Evolutionary conservation across 2,797 vertebrate species (phyloP).

Genomic region (Esox lucius): DNA sequence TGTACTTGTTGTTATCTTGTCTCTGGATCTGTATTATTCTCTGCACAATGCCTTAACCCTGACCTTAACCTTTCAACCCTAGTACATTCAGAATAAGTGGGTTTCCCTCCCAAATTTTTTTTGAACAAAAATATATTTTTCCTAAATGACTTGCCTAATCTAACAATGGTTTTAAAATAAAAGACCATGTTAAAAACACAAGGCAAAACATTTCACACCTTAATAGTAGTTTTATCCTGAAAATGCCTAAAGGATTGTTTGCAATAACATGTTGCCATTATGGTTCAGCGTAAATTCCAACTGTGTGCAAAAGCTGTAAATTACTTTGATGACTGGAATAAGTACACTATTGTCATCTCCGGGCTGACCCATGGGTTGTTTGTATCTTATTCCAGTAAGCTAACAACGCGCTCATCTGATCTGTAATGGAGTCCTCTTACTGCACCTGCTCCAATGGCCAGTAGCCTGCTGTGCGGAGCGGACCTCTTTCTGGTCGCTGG

Average conservation of each 20-base stretch:
- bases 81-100: too few species aligned
- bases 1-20: too few species aligned
- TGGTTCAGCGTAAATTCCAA: background rate
- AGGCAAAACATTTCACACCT: background rate
- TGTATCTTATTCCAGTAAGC: background rate
- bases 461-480: background rate
- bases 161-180: background rate
- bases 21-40: too few species aligned
- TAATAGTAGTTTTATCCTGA: background rate
- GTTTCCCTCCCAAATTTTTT: too few species aligned
- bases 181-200: too few species aligned
- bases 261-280: background rate
- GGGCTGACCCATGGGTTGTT: background rate
- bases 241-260: too few species aligned
- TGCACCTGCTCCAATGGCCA: constrained; percentile 45
- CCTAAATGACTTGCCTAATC: too few species aligned
- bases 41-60: too few species aligned
- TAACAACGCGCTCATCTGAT: constrained; percentile 28
- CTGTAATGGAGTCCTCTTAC: constrained; percentile 16
- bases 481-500: background rate
- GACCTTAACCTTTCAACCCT: too few species aligned
- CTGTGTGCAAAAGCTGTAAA: background rate
- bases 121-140: too few species aligned
- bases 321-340: background rate
- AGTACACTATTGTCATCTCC: background rate